A percentile compares a stretch with the other conserved stretches of the same genome.
These are phyloP conservation scores for Mormyrus proboscirostris DNA, from an alignment of 2,797 vertebrate genomes.

Conservation along the genomic window DNA sequence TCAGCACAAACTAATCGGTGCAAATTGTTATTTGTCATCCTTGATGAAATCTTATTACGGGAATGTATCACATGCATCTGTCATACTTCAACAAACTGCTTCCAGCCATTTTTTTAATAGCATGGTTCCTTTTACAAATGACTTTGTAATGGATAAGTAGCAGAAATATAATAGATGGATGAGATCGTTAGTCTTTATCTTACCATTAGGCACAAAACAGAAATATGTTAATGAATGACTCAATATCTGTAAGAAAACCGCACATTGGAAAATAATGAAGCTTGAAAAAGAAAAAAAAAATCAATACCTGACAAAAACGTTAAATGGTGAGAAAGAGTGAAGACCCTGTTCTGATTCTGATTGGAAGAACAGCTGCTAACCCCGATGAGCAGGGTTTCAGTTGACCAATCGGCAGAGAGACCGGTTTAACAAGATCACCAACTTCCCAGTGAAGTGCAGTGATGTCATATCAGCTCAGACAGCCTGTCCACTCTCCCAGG, in stretches of 20 bases:
- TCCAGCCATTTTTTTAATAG: neutral
- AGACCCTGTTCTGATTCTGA: neutral
- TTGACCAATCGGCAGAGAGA: constrained; percentile 7
- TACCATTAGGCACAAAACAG: neutral
- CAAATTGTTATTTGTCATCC: neutral
- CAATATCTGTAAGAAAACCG: neutral
- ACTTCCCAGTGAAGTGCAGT: neutral
- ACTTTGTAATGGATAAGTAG: neutral
- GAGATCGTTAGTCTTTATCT: neutral
- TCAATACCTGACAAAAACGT: neutral
- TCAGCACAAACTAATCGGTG: neutral
- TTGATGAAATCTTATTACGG: neutral
- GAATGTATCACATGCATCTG: neutral
- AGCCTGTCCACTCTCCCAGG: neutral
- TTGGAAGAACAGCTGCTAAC: neutral
- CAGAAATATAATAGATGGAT: neutral
- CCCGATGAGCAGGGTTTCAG: neutral
- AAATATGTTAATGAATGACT: neutral
- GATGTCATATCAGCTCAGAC: neutral
- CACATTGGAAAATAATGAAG: neutral
- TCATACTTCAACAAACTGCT: neutral
- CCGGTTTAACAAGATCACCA: neutral
- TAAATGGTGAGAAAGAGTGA: neutral
- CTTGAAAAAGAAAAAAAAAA: neutral
- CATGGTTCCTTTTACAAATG: neutral